phyloP scores from a whole-genome alignment of 2,888 invertebrate species.

The Nudaria mundana region DNA sequence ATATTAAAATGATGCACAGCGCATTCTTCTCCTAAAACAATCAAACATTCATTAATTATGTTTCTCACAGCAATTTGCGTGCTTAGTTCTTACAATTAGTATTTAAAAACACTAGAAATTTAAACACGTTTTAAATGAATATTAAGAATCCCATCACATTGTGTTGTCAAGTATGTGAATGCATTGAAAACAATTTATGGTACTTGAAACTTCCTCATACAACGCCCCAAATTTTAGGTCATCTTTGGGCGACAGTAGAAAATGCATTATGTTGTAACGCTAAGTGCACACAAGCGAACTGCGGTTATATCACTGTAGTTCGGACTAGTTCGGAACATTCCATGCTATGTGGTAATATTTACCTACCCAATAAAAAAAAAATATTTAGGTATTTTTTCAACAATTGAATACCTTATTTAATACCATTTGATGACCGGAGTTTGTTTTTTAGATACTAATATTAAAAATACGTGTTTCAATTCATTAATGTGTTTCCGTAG shows the following conservation, averaged over 20 bases:
- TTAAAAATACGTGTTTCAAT: too few species aligned
- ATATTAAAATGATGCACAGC: too few species aligned
- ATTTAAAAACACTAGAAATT: neutral
- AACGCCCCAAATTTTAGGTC: conserved; percentile 29
- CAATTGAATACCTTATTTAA: too few species aligned
- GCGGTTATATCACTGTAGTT: conserved; percentile 1
- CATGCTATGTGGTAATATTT: conserved; percentile 1
- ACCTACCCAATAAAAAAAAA: too few species aligned
- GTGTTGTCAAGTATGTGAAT: conserved; percentile 9
- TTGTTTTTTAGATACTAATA: too few species aligned
- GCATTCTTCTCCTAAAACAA: too few species aligned
- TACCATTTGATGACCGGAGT: too few species aligned
- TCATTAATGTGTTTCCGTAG: too few species aligned
- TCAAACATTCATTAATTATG: too few species aligned
- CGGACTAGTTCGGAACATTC: conserved; percentile 1
- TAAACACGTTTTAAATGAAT: neutral
- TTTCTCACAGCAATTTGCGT: too few species aligned
- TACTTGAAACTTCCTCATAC: conserved; percentile 30
- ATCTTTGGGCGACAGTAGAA: conserved; percentile 30
- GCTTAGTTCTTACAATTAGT: neutral
- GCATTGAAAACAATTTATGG: conserved; percentile 20
- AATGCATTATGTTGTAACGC: conserved; percentile 32
- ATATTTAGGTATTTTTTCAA: too few species aligned
- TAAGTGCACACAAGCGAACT: conserved; percentile 15
- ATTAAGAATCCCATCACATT: conserved; percentile 8